phyloP scores from a whole-genome alignment of 2,888 invertebrate species.

The Psococerastis gibbosa region DNA sequence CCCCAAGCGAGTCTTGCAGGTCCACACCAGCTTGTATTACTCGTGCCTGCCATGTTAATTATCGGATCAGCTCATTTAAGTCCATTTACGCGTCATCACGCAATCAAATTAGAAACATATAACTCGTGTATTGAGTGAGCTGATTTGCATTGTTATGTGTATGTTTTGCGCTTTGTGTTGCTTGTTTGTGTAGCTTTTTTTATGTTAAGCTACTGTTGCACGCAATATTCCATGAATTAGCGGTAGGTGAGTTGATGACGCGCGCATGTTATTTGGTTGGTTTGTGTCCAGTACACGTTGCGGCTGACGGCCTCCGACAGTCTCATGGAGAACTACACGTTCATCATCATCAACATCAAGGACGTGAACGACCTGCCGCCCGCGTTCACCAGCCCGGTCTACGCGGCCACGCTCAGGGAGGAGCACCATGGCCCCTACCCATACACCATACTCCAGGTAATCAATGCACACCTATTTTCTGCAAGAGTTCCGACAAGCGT shows the following conservation, averaged over 20 bases:
- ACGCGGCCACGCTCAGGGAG: conserved; percentile 54
- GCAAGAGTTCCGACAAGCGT: neutral
- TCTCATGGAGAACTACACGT: conserved; percentile 72
- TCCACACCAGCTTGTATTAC: conserved; percentile 17
- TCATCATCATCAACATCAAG: conserved; percentile 59
- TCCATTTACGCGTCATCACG: too few relatives aligned
- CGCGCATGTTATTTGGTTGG: conserved; percentile 16
- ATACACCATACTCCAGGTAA: conserved; percentile 48
- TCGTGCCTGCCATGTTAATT: neutral
- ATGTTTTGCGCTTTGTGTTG: conserved; percentile 13
- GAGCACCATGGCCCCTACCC: conserved; percentile 54
- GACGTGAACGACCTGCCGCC: conserved; percentile 86
- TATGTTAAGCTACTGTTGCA: conserved; percentile 13
- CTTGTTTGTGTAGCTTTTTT: neutral
- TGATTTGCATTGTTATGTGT: conserved; percentile 13
- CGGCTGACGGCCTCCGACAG: conserved; percentile 79
- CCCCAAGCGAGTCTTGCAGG: conserved; percentile 86
- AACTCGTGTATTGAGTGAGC: neutral
- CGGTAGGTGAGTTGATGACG: neutral
- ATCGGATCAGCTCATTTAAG: too few relatives aligned
- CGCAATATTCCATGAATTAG: conserved; percentile 10
- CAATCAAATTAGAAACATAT: too few relatives aligned
- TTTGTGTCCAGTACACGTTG: conserved; percentile 50
- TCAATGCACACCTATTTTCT: conserved; percentile 3
- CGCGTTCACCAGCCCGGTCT: conserved; percentile 48